These are phyloP conservation scores for Chironomus striatipennis DNA, from an alignment of 1,140 invertebrate genomes.

Conservation along the genomic window DNA sequence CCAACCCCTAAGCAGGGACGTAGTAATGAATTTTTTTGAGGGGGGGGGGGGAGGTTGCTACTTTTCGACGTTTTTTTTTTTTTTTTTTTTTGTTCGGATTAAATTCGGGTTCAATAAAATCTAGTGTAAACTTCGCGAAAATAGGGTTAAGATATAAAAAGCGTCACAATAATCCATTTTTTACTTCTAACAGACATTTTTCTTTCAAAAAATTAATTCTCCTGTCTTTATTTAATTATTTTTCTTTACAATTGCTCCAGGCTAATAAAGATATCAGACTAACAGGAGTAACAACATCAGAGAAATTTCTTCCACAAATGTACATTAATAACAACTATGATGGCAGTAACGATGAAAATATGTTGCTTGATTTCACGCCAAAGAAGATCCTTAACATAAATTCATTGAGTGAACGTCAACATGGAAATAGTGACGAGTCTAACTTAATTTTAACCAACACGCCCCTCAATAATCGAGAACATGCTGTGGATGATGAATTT, in stretches of 20 bases:
- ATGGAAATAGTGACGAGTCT: neutral
- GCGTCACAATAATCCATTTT: too few relatives aligned
- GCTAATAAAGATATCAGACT: constrained; percentile 16
- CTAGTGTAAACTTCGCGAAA: too few relatives aligned
- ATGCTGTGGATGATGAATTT: neutral
- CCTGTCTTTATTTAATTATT: neutral
- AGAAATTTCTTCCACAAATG: neutral
- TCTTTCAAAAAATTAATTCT: neutral
- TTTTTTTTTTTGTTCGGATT: too few relatives aligned
- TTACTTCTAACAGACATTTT: neutral
- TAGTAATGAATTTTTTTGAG: too few relatives aligned
- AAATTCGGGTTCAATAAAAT: too few relatives aligned
- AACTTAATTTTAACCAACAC: constrained; percentile 21
- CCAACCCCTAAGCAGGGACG: too few relatives aligned
- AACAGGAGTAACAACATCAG: neutral
- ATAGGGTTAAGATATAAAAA: too few relatives aligned
- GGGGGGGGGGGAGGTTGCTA: too few relatives aligned
- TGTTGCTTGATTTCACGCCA: neutral
- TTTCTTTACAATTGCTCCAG: neutral
- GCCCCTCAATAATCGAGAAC: neutral
- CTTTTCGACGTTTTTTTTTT: too few relatives aligned
- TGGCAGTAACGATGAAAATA: neutral
- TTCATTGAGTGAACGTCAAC: neutral
- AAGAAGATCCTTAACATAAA: neutral
- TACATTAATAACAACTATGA: neutral